These are phyloP conservation scores for Fopius arisanus DNA, from an alignment of 1,140 invertebrate genomes.

Conservation along the genomic window DNA sequence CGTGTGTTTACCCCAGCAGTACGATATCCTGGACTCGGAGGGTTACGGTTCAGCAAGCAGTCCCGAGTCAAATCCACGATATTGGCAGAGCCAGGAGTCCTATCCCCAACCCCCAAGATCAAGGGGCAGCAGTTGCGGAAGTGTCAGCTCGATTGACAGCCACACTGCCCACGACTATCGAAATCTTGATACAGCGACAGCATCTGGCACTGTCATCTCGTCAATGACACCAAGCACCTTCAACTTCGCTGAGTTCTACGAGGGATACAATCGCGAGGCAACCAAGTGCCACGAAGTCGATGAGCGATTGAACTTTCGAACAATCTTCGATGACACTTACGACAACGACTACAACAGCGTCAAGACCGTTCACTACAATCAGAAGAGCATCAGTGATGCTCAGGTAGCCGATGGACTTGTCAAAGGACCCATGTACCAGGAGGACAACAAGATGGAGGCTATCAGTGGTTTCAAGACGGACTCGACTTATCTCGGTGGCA, in stretches of 20 bases:
- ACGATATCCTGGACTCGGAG: slow-evolving; percentile 58
- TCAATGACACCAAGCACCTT: slow-evolving; percentile 29
- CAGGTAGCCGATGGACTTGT: neutral
- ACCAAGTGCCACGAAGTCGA: slow-evolving; percentile 22
- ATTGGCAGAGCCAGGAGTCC: slow-evolving; percentile 44
- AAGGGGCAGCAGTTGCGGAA: slow-evolving; percentile 56
- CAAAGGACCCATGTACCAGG: slow-evolving; percentile 9
- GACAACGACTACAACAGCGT: neutral
- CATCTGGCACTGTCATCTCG: neutral
- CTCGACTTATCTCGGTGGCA: neutral
- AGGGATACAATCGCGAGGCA: slow-evolving; percentile 51
- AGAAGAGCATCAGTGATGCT: slow-evolving; percentile 7
- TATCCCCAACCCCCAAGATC: slow-evolving; percentile 58
- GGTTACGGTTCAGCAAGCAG: slow-evolving; percentile 60
- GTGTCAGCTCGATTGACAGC: slow-evolving; percentile 55
- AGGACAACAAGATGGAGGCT: neutral
- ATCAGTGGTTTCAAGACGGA: neutral
- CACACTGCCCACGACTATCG: slow-evolving; percentile 52
- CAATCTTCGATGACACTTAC: neutral
- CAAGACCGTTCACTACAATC: neutral
- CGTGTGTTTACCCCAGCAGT: slow-evolving; percentile 51
- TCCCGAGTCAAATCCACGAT: slow-evolving; percentile 55
- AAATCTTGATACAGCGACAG: slow-evolving; percentile 29
- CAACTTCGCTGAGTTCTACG: slow-evolving; percentile 54
- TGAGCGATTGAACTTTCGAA: slow-evolving; percentile 28